These are phyloP conservation scores for Rhopalosiphum nymphaeae DNA, from an alignment of 2,888 invertebrate species.

Conservation along the genomic window DNA sequence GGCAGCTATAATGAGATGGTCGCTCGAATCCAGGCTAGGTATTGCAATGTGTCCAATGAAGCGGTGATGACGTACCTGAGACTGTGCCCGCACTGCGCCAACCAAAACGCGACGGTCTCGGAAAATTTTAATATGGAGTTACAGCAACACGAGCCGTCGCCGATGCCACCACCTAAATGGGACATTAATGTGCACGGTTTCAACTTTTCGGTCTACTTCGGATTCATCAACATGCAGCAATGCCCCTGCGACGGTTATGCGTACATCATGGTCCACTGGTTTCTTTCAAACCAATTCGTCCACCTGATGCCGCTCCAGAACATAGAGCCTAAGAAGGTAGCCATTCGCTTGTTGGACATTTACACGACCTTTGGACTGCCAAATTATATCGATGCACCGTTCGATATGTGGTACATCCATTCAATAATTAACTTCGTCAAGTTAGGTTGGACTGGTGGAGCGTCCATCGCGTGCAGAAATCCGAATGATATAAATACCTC, in stretches of 20 bases:
- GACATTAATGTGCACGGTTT: rapidly evolving
- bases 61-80: slow-evolving; percentile 28
- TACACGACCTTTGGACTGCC: background rate
- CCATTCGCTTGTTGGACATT: background rate
- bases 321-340: background rate
- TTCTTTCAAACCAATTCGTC: background rate
- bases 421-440: background rate
- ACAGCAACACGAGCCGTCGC: background rate
- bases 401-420: background rate
- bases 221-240: background rate
- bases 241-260: background rate
- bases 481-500: rapidly evolving
- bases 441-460: background rate
- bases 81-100: slow-evolving; percentile 57
- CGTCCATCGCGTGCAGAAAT: background rate
- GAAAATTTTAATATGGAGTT: background rate
- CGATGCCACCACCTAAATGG: background rate
- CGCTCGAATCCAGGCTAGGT: background rate
- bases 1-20: slow-evolving; percentile 6
- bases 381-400: background rate
- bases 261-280: background rate
- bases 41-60: slow-evolving; percentile 44
- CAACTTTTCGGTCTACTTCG: background rate
- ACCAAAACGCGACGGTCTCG: background rate
- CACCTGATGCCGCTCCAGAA: background rate